Conservation (phyloP, 2,797 vertebrate genomes). For the Notoglanidium macrostoma region DNA sequence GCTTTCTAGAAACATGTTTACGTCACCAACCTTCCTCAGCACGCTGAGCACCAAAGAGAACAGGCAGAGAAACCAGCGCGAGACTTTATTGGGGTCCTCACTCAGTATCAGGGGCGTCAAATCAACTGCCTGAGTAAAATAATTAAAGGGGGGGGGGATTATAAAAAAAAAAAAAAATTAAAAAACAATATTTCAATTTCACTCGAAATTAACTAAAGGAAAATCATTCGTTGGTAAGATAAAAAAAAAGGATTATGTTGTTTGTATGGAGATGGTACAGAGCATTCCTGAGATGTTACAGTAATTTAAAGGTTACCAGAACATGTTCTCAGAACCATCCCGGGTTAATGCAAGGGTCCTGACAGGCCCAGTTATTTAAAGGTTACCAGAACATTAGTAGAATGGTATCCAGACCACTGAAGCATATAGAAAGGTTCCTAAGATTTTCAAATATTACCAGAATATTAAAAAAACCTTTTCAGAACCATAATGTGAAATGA, state of each 20-base stretch:
- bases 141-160: too few species aligned
- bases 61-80: not conserved
- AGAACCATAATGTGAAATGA: not conserved
- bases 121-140: constrained; percentile 46
- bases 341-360: not conserved
- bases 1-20: not conserved
- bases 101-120: not conserved
- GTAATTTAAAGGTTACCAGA: not conserved
- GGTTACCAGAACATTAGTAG: too few species aligned
- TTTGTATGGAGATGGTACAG: not conserved
- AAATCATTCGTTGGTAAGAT: not conserved
- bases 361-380: not conserved
- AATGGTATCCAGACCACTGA: too few species aligned
- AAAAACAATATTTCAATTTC: not conserved
- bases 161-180: not conserved
- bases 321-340: not conserved
- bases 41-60: not conserved
- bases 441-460: too few species aligned
- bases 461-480: not conserved
- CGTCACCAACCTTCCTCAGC: not conserved
- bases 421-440: too few species aligned
- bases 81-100: constrained; percentile 39
- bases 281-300: not conserved
- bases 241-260: not conserved
- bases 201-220: not conserved